Evolutionary conservation across 1,140 invertebrate genomes (phyloP).

Genomic region (Nixonia krombeini): DNA sequence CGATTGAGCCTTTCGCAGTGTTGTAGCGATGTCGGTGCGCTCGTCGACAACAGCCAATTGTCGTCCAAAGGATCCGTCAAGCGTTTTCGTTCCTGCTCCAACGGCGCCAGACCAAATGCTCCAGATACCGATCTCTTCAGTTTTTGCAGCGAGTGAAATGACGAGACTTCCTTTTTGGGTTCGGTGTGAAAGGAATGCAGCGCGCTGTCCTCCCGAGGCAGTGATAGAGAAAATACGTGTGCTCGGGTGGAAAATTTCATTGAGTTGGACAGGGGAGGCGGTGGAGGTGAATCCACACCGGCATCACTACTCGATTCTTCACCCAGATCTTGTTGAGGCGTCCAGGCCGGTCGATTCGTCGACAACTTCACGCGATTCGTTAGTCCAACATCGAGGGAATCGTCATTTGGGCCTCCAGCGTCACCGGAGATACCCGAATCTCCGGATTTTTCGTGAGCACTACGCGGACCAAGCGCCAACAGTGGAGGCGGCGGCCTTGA

Average conservation of each 20-base stretch:
- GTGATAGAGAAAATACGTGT: slow-evolving; percentile 81
- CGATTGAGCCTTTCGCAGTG: slow-evolving; percentile 68
- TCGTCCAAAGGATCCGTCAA: slow-evolving; percentile 65
- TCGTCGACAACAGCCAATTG: slow-evolving; percentile 85
- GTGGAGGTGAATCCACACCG: slow-evolving; percentile 67
- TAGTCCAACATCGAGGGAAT: slow-evolving; percentile 54
- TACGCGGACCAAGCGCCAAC: slow-evolving; percentile 60
- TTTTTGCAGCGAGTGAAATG: slow-evolving; percentile 79
- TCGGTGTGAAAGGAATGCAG: slow-evolving; percentile 72
- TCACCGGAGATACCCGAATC: slow-evolving; percentile 87
- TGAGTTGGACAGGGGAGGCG: slow-evolving; percentile 51
- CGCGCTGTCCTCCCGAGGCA: slow-evolving; percentile 77
- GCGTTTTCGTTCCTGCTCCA: slow-evolving; percentile 49
- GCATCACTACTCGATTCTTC: slow-evolving; percentile 79
- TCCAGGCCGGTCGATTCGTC: slow-evolving; percentile 75
- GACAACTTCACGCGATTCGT: slow-evolving; percentile 47
- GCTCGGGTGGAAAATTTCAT: slow-evolving; percentile 77
- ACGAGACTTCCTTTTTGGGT: slow-evolving; percentile 70
- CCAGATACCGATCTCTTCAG: slow-evolving; percentile 79
- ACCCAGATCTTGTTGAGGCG: slow-evolving; percentile 84
- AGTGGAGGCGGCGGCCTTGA: slow-evolving; percentile 72
- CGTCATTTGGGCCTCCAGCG: slow-evolving; percentile 71
- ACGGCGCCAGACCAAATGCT: slow-evolving; percentile 70
- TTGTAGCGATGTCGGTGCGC: slow-evolving; percentile 83
- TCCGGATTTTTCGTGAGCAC: slow-evolving; percentile 78